Base-by-base conservation (phyloP, 2,797 vertebrate species). In the Somateria mollissima region DNA sequence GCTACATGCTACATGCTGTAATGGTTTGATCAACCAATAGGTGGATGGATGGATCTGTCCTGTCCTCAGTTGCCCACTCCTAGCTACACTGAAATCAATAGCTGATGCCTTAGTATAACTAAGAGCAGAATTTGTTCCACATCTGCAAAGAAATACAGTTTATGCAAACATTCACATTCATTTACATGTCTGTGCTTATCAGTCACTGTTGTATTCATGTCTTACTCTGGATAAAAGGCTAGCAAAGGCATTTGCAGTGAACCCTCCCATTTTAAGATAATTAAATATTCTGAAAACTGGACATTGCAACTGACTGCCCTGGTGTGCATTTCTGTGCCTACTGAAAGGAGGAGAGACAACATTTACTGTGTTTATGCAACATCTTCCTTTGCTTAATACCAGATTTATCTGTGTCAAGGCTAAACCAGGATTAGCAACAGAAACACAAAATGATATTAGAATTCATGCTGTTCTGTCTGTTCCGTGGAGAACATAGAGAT, bases 351-450 rank as follows among this genome's bases (percentile, higher is more conserved):
- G n/a, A 92, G n/a, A 94, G 19, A 64, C 47, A 89, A 56, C 24
- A 54, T 76, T 93, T 87, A 41, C 56, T 4, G 2, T 70, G 57
- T 73, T 96, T 84, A 79, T 84, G 73, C 41, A 91, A 75, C 58
- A 70, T 22, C 39, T 90, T 93, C 74, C 66, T 79, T 82, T 66
- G 56, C 74, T 91, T 95, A 93, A 87, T 71, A 87, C 36, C 84
- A 79, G 64, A 93, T 89, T 82, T 95, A 66, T 87, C 86, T 82
- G n/a, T 67, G 92, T 84, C 67, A 82, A 84, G 47, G 74, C 71
- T 93, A 92, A 92, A 92, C 36, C 39, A 79, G 77, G 93, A 97
- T 89, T 74, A 95, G 67, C 67, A 70, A 20, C 43, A 92, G 51
- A 95, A 92, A 87, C 53, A 69, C 39, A 62, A 89, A 92, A 90